Conservation (phyloP, 2,888 invertebrate species). For the Ecliptopera silaceata region DNA sequence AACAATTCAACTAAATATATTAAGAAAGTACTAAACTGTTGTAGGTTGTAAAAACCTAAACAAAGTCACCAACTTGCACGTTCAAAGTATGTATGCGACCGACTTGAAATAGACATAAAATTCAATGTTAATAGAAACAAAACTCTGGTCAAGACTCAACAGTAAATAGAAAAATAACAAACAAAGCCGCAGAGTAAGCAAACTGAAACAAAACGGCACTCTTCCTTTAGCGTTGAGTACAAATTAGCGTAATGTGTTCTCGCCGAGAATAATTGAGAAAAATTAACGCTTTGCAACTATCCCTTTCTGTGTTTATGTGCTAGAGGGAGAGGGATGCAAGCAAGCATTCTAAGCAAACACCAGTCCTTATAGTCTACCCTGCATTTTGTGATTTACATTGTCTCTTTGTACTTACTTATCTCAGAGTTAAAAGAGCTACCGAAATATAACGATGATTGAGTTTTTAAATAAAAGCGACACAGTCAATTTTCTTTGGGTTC, state of each 20-base stretch:
- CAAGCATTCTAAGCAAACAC: background rate
- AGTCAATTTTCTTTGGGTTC: too few species aligned
- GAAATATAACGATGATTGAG: too few species aligned
- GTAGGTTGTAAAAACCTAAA: too few species aligned
- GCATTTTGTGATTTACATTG: constrained; percentile 1
- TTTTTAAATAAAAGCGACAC: too few species aligned
- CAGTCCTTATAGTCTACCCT: background rate
- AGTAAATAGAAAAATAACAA: constrained; percentile 48
- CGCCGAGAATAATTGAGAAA: constrained; percentile 51
- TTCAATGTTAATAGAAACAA: constrained; percentile 16
- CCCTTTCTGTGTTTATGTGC: constrained; percentile 20
- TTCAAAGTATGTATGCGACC: too few species aligned
- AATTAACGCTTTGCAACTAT: constrained; percentile 37
- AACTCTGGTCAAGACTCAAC: constrained; percentile 34
- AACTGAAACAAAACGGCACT: constrained; percentile 38
- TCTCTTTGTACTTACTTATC: background rate
- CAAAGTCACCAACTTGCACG: too few species aligned
- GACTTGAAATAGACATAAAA: too few species aligned
- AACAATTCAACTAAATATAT: too few species aligned
- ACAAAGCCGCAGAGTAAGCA: constrained; percentile 42
- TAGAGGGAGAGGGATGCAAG: constrained; percentile 11
- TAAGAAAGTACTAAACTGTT: too few species aligned
- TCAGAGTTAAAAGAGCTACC: background rate
- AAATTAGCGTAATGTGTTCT: constrained; percentile 63
- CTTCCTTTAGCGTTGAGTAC: constrained; percentile 50